Evolutionary conservation across 2,113 vertebrate species (phyloP), one percentile per base, ranked within the genome.

Genomic region (Mastomys coucha): DNA sequence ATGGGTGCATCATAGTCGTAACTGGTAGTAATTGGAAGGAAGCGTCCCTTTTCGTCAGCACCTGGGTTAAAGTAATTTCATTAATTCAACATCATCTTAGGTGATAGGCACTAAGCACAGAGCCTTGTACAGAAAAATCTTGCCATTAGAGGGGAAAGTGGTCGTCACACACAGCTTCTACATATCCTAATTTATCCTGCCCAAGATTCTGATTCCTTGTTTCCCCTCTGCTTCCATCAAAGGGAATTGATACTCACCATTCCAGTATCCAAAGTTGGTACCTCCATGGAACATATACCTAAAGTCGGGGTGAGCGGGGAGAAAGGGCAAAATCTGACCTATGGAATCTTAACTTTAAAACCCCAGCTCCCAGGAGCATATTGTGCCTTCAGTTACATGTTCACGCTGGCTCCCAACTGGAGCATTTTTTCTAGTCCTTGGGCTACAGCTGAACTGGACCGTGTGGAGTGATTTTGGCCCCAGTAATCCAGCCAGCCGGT

Each of bases 261-360:
- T 99, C 99, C 99, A 99, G 98, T 99, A 99, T 92, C 99, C 99
- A 65, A 99, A 99, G 98, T 99, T 99, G 0, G 99, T 99, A 70
- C 99, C 99, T 88, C 99, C 99, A 67, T 99, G 99, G 98, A 99
- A 99, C 99, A 99, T 99, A 98, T 99, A 99, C 99, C 99, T 99
- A 96, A 0, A 60, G 81, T 80, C n/a, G 51, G 53, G 42, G 51
- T 67, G 33, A 85, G 53, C 13, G 5, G 1, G 60, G 28, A n/a
- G 53, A 49, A 77, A 69, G 91, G 78, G 56, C 67, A 78, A 65
- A 91, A 60, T 53, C 56, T 81, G 91, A 93, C 70, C 39, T 31
- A 58, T 1, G 60, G 84, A 80, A 67, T 87, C 87, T 91, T 53
- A 94, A 70, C 56, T 75, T n/a, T 53, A 53, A 53, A 88, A 22